A percentile compares a stretch with the other conserved stretches of the same genome.
Conservation (phyloP, 2,797 vertebrate genomes). For the Poecilia wingei region DNA sequence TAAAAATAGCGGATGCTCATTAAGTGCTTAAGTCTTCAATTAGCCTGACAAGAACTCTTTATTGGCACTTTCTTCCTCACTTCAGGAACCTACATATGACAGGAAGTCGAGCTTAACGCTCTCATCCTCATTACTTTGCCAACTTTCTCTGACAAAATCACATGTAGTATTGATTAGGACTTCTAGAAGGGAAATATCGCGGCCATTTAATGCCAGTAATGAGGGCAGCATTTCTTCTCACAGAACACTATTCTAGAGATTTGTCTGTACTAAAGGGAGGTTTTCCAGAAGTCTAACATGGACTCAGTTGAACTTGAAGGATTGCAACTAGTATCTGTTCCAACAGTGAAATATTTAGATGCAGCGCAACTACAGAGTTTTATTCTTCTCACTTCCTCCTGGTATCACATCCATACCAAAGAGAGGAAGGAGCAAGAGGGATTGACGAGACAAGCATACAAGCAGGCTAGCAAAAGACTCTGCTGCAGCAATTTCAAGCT, state of each 20-base stretch:
- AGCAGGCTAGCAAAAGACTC: conserved; percentile 25
- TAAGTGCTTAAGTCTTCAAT: neutral
- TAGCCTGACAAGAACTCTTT: neutral
- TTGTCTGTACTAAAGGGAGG: neutral
- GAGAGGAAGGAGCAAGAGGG: conserved; percentile 28
- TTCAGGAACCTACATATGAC: neutral
- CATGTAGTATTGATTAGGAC: neutral
- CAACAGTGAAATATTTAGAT: conserved; percentile 71
- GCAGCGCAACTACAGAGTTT: conserved; percentile 38
- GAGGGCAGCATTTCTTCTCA: neutral
- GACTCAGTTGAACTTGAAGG: conserved; percentile 36
- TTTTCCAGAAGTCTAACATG: conserved; percentile 36
- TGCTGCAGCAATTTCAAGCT: conserved; percentile 23
- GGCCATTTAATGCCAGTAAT: neutral
- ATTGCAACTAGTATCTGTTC: conserved; percentile 31
- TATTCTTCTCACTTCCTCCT: conserved; percentile 35
- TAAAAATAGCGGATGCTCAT: neutral
- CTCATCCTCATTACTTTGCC: neutral
- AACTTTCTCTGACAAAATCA: neutral
- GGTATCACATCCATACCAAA: conserved; percentile 24
- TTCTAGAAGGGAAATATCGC: neutral
- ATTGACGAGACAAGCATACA: conserved; percentile 29
- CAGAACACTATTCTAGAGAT: neutral
- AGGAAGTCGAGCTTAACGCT: neutral
- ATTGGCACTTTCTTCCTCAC: neutral